These are phyloP conservation scores for Drosophila limbata DNA, from an alignment of 2,888 invertebrate species.

Conservation along the genomic window DNA sequence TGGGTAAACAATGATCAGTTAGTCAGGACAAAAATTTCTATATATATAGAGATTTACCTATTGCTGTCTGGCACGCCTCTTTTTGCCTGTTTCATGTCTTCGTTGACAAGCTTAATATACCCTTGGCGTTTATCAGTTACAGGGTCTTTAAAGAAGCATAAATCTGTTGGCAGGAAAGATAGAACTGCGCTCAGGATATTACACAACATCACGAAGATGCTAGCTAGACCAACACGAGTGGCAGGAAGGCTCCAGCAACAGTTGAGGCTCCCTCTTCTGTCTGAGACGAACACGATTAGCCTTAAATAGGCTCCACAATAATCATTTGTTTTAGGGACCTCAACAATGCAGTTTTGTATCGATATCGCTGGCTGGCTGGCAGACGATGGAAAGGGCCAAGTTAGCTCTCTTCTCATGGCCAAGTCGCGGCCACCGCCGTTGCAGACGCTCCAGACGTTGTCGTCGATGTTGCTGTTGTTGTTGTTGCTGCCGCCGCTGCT, in stretches of 20 bases:
- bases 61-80: too few species aligned
- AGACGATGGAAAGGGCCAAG: slow-evolving; percentile 8
- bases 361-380: slow-evolving; percentile 43
- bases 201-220: slow-evolving; percentile 61
- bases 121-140: neutral
- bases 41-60: too few species aligned
- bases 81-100: too few species aligned
- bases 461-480: slow-evolving; percentile 43
- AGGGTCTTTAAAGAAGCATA: slow-evolving; percentile 23
- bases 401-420: slow-evolving; percentile 43
- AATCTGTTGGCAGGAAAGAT: slow-evolving; percentile 11
- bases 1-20: too few species aligned
- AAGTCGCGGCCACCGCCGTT: slow-evolving; percentile 69
- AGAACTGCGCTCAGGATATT: slow-evolving; percentile 36
- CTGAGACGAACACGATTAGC: slow-evolving; percentile 66
- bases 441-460: slow-evolving; percentile 30
- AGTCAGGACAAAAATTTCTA: too few species aligned
- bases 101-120: neutral
- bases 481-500: slow-evolving; percentile 48
- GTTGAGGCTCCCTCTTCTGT: slow-evolving; percentile 25
- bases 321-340: slow-evolving; percentile 71
- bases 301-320: slow-evolving; percentile 74
- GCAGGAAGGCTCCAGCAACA: slow-evolving; percentile 7
- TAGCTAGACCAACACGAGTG: slow-evolving; percentile 34
- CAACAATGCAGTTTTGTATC: slow-evolving; percentile 67